Conservation (phyloP, 2,113 vertebrate species). For the Bubalus kerabau region DNA sequence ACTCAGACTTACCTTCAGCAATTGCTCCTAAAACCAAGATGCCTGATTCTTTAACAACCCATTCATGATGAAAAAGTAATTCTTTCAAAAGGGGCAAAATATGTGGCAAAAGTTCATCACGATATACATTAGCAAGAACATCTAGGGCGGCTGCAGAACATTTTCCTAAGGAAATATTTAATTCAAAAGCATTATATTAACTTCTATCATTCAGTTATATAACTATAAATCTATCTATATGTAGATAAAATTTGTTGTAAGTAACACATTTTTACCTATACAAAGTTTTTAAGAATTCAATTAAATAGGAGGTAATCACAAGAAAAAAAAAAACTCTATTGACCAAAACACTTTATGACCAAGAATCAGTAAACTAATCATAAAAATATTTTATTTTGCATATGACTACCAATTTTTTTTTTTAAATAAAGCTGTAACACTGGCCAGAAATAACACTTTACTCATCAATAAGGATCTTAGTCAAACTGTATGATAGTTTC, state of each 20-base stretch:
- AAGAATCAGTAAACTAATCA: not conserved
- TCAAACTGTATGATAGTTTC: not conserved
- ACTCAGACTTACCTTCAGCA: slow-evolving; percentile 88
- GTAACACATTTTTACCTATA: not conserved
- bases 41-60: slow-evolving; percentile 97
- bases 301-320: not conserved
- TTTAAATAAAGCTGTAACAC: not conserved
- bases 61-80: slow-evolving; percentile 94
- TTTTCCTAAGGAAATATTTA: slow-evolving; percentile 84
- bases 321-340: not conserved
- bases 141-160: slow-evolving; percentile 96
- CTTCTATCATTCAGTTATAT: not conserved
- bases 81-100: slow-evolving; percentile 95
- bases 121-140: slow-evolving; percentile 95
- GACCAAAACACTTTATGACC: not conserved
- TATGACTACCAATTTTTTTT: not conserved
- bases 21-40: slow-evolving; percentile 97
- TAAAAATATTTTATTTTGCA: not conserved
- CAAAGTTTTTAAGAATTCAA: not conserved
- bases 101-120: slow-evolving; percentile 94
- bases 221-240: not conserved
- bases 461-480: not conserved
- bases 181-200: not conserved
- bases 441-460: not conserved
- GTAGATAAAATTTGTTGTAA: not conserved